Evolutionary conservation across 2,113 vertebrate genomes (phyloP).

Genomic region (Poecile atricapillus): DNA sequence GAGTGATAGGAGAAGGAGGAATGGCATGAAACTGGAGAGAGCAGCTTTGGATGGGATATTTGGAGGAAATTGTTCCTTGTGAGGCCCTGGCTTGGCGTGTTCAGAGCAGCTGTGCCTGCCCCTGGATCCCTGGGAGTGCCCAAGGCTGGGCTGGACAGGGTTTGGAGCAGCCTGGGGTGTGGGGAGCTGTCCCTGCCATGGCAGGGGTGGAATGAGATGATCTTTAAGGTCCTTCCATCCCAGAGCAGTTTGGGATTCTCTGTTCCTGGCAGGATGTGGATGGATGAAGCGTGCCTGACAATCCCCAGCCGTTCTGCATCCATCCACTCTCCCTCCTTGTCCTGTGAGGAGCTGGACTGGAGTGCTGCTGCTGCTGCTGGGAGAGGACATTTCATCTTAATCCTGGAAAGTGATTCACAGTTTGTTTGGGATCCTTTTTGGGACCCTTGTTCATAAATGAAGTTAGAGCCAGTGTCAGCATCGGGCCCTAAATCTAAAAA

Average conservation of each 20-base stretch:
- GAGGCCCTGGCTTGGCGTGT: not conserved
- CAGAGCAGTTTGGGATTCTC: not conserved
- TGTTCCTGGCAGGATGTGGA: not conserved
- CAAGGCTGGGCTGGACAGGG: not conserved
- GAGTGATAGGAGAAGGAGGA: not conserved
- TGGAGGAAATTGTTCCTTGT: not conserved
- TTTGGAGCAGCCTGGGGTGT: not conserved
- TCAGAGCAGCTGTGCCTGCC: not conserved
- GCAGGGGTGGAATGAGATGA: rapidly evolving
- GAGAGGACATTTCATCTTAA: not conserved
- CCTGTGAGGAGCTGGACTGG: rapidly evolving
- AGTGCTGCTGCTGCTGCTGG: not conserved
- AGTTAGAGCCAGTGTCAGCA: not conserved
- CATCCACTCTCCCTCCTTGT: rapidly evolving
- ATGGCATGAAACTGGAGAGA: not conserved
- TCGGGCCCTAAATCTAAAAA: not conserved
- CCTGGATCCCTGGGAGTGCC: not conserved
- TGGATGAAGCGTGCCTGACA: rapidly evolving
- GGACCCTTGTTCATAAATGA: not conserved
- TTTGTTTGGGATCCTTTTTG: not conserved
- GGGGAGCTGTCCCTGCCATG: not conserved
- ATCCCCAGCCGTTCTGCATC: not conserved
- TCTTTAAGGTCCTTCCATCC: not conserved
- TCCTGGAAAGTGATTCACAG: not conserved
- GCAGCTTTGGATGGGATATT: not conserved